Evolutionary conservation across 2,797 vertebrate species (phyloP), one percentile per base, ranked within the genome.

Genomic region (Synanceia verrucosa): DNA sequence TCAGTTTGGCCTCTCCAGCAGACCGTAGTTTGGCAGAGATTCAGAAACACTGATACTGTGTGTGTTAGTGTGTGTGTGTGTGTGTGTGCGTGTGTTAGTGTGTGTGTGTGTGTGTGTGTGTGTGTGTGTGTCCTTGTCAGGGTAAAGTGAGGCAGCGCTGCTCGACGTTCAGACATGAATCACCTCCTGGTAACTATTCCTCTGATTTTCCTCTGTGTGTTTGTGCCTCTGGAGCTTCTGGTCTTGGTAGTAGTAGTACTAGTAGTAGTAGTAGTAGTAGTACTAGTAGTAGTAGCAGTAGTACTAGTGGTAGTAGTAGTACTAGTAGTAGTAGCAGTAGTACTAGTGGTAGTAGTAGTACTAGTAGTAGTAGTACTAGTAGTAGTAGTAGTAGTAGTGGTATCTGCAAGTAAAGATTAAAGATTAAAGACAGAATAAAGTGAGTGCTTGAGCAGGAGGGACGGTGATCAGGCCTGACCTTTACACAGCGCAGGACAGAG

Each of bases 21-120:
- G 61, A 65, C 89, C 88, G 74, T 90, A 92, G 73, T 88, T 90
- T 94, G 93, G 92, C 91, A 47, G 31, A 13, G 4, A 56, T 78
- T 86, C 93, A 93, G 60, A 60, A 72, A 36, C 57, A 46, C 75
- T 72, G 39, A 61, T 39, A 62, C 12, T 31, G 58, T 18, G n/a
- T 62, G 64, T 63, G 55, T 59, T 51, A 67, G 63, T 67, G 34
- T 56, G 11, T 33, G 18, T 52, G 31, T 13, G 13, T 55, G 53
- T 52, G 55, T 57, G 70, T 28, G 65, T 59, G 48, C 48, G 65
- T 56, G 48, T 66, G 48, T 39, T 46, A 34, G 34, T 43, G 51
- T 48, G 65, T 59, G 48, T 52, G 65, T 56, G 48, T 66, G 48
- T 39, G 53, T 41, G 34, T 43, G 51, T 48, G 46, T 31, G 21